Base-by-base conservation (phyloP, 2,797 vertebrate species). In the Lateolabrax maculatus region DNA sequence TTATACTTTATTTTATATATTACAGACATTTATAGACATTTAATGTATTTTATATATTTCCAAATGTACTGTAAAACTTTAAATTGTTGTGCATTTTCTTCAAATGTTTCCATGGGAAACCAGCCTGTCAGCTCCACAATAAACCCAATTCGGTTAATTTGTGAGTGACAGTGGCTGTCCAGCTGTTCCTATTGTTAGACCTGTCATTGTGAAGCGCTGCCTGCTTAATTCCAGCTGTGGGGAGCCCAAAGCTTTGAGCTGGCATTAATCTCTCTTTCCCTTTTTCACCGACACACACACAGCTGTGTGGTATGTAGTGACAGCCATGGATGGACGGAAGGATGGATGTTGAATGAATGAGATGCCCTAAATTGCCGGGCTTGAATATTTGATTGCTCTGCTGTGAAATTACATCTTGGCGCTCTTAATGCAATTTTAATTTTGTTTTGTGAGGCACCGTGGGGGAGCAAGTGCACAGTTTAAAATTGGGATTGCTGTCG, bases 351-450 rank as follows among this genome's bases (percentile, higher is more conserved):
- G 93, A 94, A 95, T 95, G 94, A 92, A 92, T 93, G 92, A 94
- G 93, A 94, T 94, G 91, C 91, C 95, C 94, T 89, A 94, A 96
- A 96, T 96, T 96, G 94, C 94, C 84, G 51, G 93, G 93, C 95
- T 94, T 94, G 90, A 95, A 94, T 94, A 94, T 95, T 93, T 95
- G 95, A 96, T 95, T 96, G 95, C 95, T 91, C 93, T 93, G 93
- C 95, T 93, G 94, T 95, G 92, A 96, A 95, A 96, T 96, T 90
- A 92, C 93, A 93, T 95, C 94, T 93, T 94, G 91, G 92, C 91
- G 76, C 94, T 90, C 92, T 93, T 95, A 95, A 96, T 95, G 95
- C 92, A 93, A 95, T 95, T 95, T 95, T 93, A 94, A 95, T 96
- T 95, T 94, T 95, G 94, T 94, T 95, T 95, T 95, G 95, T 95